phyloP scores from a whole-genome alignment of 2,797 vertebrate genomes.

The Argya squamiceps region DNA sequence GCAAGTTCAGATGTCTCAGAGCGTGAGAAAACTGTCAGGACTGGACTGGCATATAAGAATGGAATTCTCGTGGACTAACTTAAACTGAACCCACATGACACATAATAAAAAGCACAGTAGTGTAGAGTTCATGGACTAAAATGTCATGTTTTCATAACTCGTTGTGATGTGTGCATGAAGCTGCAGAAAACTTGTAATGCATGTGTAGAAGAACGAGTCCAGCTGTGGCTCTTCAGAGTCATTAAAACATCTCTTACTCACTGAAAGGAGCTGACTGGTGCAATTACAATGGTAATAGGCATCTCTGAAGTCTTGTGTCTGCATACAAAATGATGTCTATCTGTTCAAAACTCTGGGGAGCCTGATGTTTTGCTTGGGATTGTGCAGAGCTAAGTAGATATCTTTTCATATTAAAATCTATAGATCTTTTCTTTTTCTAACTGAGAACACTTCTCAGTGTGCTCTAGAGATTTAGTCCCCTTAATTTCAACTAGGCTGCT shows the following conservation, averaged over 20 bases:
- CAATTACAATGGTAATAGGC: background rate
- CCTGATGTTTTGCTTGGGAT: background rate
- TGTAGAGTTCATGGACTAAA: background rate
- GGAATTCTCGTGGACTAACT: background rate
- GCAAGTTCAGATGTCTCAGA: background rate
- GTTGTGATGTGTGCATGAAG: background rate
- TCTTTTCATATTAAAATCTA: constrained; percentile 6
- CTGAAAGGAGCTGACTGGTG: constrained; percentile 28
- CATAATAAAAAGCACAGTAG: background rate
- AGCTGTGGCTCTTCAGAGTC: background rate
- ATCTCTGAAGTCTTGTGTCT: background rate
- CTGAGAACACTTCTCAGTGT: background rate
- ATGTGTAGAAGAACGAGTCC: background rate
- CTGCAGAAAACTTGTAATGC: background rate
- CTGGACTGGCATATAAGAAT: background rate
- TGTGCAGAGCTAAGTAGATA: background rate
- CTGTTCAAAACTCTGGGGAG: background rate
- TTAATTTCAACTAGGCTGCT: background rate
- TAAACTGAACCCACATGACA: background rate
- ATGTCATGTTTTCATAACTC: background rate
- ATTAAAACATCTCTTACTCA: background rate
- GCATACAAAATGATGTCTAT: background rate
- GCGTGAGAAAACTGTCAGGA: accelerated
- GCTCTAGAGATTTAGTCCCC: background rate
- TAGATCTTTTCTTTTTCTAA: background rate